These are phyloP conservation scores for Drosophila suzukii DNA, from an alignment of 1,140 invertebrate species.

Conservation along the genomic window DNA sequence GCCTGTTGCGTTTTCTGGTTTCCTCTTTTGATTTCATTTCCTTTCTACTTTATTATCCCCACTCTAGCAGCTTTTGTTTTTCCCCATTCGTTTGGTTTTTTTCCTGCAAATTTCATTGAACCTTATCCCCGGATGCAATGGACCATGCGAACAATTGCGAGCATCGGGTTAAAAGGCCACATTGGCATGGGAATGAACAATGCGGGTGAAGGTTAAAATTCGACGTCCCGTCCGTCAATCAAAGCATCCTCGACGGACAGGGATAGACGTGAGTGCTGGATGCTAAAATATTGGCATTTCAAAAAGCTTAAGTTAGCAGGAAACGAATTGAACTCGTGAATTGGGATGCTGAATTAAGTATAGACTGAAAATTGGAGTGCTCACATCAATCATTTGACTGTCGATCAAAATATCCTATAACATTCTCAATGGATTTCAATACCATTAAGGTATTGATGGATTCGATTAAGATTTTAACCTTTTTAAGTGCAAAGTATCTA, in stretches of 20 bases:
- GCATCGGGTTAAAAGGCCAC: constrained; percentile 38
- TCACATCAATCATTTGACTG: background rate
- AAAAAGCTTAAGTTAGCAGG: background rate
- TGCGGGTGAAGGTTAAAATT: constrained; percentile 14
- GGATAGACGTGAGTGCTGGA: constrained; percentile 19
- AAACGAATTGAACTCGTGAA: background rate
- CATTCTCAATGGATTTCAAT: too few species aligned
- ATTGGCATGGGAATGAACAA: constrained; percentile 23
- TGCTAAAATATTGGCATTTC: constrained; percentile 22
- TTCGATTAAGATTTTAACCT: too few species aligned
- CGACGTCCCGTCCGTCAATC: constrained; percentile 34
- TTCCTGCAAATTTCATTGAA: constrained; percentile 32
- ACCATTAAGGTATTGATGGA: too few species aligned
- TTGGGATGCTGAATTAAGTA: background rate
- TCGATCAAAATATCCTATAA: background rate
- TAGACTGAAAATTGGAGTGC: background rate
- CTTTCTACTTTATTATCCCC: constrained; percentile 26
- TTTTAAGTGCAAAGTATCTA: too few species aligned
- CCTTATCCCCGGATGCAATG: constrained; percentile 33
- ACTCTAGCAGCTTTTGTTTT: constrained; percentile 19
- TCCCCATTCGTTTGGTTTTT: constrained; percentile 12
- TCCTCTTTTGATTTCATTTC: constrained; percentile 32
- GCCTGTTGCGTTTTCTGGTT: constrained; percentile 35
- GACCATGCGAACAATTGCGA: constrained; percentile 32
- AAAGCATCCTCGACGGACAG: constrained; percentile 7